Evolutionary conservation across 2,888 invertebrate species (phyloP).

Genomic region (Nemotelus pantherinus): DNA sequence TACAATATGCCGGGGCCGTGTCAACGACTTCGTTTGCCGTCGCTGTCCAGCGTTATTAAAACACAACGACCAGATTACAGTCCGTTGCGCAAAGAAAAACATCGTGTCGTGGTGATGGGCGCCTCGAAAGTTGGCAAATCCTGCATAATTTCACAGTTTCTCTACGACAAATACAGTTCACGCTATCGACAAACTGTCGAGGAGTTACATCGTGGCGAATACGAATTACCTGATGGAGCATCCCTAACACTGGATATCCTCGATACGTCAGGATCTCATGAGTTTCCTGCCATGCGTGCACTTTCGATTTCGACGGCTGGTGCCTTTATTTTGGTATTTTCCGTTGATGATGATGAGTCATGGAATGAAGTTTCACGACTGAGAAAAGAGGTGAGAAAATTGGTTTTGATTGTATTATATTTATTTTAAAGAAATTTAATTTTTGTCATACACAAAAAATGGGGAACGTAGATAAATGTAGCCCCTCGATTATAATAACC

Average conservation of each 20-base stretch:
- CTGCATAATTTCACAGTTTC: conserved; percentile 70
- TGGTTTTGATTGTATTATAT: not conserved
- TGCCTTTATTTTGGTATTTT: conserved; percentile 78
- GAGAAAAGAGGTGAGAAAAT: conserved; percentile 63
- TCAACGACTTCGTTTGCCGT: conserved; percentile 58
- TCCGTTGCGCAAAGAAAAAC: conserved; percentile 57
- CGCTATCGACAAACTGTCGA: conserved; percentile 73
- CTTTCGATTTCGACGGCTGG: conserved; percentile 78
- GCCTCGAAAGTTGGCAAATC: conserved; percentile 71
- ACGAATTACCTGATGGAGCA: conserved; percentile 63
- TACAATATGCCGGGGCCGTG: conserved; percentile 54
- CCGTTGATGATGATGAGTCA: conserved; percentile 70
- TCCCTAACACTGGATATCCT: conserved; percentile 73
- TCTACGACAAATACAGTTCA: conserved; percentile 68
- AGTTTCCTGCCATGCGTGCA: conserved; percentile 80
- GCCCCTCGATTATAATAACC: no score
- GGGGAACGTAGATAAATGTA: no score
- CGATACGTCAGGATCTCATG: conserved; percentile 75
- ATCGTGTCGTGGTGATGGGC: conserved; percentile 64
- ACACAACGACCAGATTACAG: conserved; percentile 52
- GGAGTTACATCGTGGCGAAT: conserved; percentile 69
- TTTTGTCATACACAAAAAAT: no score
- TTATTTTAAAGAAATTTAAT: no score
- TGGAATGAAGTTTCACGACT: conserved; percentile 69
- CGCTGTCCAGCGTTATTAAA: conserved; percentile 55